Evolutionary conservation across 2,113 vertebrate genomes (phyloP).

Genomic region (Bambusicola thoracicus): DNA sequence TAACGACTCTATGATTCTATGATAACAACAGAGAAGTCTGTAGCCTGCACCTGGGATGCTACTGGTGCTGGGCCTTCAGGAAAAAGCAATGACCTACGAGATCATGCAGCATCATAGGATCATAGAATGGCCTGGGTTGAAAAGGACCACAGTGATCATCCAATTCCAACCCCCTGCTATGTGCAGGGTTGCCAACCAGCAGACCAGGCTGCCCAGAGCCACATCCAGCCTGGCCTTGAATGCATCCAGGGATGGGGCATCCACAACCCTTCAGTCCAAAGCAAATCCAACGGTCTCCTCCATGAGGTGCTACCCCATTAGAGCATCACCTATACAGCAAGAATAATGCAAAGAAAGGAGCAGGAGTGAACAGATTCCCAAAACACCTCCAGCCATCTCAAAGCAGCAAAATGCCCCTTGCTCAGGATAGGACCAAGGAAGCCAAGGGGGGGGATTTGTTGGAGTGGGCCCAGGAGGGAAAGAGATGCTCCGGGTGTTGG

Average conservation of each 20-base stretch:
- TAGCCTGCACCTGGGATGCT: no score
- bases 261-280: background rate
- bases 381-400: conserved; percentile 19
- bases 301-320: background rate
- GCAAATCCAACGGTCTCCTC: background rate
- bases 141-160: no score
- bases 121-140: no score
- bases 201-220: no score
- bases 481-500: background rate
- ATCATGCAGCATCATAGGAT: background rate
- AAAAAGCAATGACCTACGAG: background rate
- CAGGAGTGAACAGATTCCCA: background rate
- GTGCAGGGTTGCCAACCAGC: no score
- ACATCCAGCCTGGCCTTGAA: no score
- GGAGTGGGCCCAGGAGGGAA: background rate
- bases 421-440: background rate
- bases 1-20: no score
- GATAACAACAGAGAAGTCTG: no score
- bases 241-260: no score
- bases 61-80: no score
- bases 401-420: background rate
- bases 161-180: no score
- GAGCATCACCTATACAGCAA: background rate
- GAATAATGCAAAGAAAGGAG: background rate
- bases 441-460: background rate